Evolutionary conservation across 2,113 vertebrate species (phyloP), one percentile per base, ranked within the genome.

Genomic region (Nothoprocta pentlandii): DNA sequence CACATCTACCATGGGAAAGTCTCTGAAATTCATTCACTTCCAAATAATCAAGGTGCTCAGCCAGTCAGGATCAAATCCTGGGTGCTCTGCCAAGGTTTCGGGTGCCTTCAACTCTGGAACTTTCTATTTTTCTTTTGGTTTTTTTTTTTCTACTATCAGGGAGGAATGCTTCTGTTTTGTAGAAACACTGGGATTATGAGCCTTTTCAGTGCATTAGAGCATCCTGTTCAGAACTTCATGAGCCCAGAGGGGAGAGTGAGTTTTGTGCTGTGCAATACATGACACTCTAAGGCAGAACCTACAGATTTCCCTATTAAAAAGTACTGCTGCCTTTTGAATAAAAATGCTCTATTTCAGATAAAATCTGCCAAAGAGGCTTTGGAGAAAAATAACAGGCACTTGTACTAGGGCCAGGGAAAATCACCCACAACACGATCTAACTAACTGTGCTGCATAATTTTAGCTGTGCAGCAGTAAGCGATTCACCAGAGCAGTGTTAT

Each of bases 271-370:
- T 3, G 10, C 3, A 26, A 36, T 41, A 25, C 63, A 61, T 54
- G 83, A 64, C 54, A 80, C 91, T 68, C 64, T 26, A 14, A 28
- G 70, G 4, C 62, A 47, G 28, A 71, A 42, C 64, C 12, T 25
- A 22, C 51, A 39, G 85, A 75, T 59, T 6, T 12, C 80, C 70
- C 67, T 54, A 14, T 2, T 17, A 54, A 66, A 62, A 84, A 89
- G 51, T 17, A 42, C n/a, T 85, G 58, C 78, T 92, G 22, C 39
- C 80, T 1, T 95, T 91, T 16, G 44, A 91, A 87, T 92, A 92
- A 95, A 68, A 4, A 10, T 30, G 11, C 42, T 64, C 69, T 54
- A 10, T 82, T 70, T 66, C 58, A 20, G 76, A 16, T 28, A 92
- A 70, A 79, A 69, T 64, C 61, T n/a, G 89, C 51, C 73, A 78